phyloP scores from a whole-genome alignment of 1,140 invertebrate genomes.

The Bemisia tabaci region DNA sequence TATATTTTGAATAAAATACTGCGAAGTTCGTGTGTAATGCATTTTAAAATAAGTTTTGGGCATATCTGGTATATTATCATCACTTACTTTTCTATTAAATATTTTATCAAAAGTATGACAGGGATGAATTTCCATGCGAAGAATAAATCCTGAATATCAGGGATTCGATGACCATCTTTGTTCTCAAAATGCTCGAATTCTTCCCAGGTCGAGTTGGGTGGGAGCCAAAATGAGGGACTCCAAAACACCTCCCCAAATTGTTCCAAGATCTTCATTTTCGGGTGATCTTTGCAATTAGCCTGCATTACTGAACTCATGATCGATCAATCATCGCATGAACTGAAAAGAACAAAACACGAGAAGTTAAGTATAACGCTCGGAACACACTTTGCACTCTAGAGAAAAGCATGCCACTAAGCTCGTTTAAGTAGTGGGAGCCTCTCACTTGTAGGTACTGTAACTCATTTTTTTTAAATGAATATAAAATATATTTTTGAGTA shows the following conservation, averaged over 20 bases:
- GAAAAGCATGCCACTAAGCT: not conserved
- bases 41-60: too few species aligned
- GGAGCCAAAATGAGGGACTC: not conserved
- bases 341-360: not conserved
- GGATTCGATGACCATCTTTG: not conserved
- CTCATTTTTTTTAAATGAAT: too few species aligned
- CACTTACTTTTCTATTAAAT: not conserved
- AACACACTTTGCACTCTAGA: not conserved
- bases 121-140: not conserved
- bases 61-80: too few species aligned
- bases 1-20: too few species aligned
- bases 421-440: not conserved
- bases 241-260: not conserved
- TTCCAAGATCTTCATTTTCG: not conserved
- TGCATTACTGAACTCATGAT: too few species aligned
- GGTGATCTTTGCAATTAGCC: not conserved
- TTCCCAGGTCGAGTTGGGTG: not conserved
- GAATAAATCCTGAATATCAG: not conserved
- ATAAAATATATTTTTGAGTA: too few species aligned
- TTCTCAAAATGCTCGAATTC: not conserved
- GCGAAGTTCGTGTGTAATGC: too few species aligned
- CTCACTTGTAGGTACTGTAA: too few species aligned
- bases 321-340: not conserved
- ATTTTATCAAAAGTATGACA: not conserved
- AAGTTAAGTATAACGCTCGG: not conserved